phyloP scores from a whole-genome alignment of 2,888 invertebrate genomes.

The Drosophila fungiperda region DNA sequence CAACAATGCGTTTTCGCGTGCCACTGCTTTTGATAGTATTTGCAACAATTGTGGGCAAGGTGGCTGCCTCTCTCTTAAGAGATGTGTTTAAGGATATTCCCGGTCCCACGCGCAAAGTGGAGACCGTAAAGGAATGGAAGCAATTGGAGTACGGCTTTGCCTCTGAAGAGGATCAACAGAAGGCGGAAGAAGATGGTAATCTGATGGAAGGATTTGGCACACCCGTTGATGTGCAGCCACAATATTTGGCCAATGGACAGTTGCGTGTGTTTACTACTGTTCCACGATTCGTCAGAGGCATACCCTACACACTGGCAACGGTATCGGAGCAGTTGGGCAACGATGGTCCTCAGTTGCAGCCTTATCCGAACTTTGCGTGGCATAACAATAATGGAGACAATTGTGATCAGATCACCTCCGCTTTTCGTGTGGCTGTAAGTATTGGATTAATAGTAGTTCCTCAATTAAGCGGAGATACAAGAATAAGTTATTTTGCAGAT shows the following conservation, averaged over 20 bases:
- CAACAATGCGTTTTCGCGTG: not conserved
- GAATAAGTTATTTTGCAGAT: slow-evolving; percentile 84
- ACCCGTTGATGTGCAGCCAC: slow-evolving; percentile 86
- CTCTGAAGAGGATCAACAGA: slow-evolving; percentile 84
- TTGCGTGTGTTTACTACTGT: slow-evolving; percentile 89
- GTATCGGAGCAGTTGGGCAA: slow-evolving; percentile 86
- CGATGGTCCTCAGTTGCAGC: slow-evolving; percentile 86
- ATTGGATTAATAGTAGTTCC: not conserved
- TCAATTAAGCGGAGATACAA: too few species aligned
- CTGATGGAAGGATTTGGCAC: slow-evolving; percentile 88
- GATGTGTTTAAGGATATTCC: not conserved
- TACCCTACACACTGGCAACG: slow-evolving; percentile 90
- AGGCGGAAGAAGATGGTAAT: slow-evolving; percentile 85
- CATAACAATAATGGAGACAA: slow-evolving; percentile 87
- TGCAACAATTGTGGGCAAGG: not conserved
- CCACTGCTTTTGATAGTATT: not conserved
- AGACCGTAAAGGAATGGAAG: slow-evolving; percentile 88
- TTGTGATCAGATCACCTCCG: slow-evolving; percentile 90
- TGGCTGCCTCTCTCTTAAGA: not conserved
- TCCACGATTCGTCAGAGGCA: slow-evolving; percentile 90
- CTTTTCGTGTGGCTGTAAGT: slow-evolving; percentile 90
- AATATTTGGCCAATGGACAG: slow-evolving; percentile 66
- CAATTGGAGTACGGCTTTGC: slow-evolving; percentile 89
- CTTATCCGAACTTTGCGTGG: slow-evolving; percentile 89
- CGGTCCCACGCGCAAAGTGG: slow-evolving; percentile 71